Evolutionary conservation across 2,113 vertebrate species (phyloP).

Genomic region (Chaetodon auriga): DNA sequence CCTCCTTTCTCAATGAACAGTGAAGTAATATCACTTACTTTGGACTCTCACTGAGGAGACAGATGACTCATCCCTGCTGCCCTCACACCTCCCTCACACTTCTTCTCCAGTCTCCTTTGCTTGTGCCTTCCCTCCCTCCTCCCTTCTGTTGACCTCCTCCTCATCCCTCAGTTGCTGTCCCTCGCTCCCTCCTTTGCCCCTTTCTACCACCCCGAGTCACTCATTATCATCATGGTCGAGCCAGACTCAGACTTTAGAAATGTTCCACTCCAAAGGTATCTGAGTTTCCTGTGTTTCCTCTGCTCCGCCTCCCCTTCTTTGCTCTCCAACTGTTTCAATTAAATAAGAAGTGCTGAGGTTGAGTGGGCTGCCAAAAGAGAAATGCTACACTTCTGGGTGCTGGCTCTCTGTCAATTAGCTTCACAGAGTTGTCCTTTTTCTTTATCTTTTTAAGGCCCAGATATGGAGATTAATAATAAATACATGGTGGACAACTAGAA

Average conservation of each 20-base stretch:
- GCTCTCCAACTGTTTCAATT: background rate
- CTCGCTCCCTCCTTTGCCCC: constrained; percentile 1
- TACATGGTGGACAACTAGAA: background rate
- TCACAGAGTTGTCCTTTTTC: background rate
- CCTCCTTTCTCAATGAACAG: constrained; percentile 58
- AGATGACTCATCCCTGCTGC: constrained; percentile 68
- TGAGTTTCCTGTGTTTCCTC: background rate
- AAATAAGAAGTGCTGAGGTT: constrained; percentile 1
- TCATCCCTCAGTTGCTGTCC: background rate
- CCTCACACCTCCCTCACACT: constrained; percentile 62
- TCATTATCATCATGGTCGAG: background rate
- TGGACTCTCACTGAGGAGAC: constrained; percentile 25
- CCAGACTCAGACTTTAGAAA: background rate
- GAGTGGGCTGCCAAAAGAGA: background rate
- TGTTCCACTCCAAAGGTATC: background rate
- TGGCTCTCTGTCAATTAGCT: background rate
- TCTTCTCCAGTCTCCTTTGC: constrained; percentile 38
- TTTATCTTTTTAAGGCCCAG: background rate
- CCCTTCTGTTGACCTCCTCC: constrained; percentile 29
- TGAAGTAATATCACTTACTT: constrained; percentile 49
- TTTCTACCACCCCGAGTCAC: background rate
- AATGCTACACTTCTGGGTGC: background rate
- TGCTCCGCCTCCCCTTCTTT: background rate
- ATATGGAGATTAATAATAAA: background rate
- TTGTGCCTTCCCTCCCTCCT: constrained; percentile 8